These are phyloP conservation scores for Gnathonemus echidnorhynchus DNA, from an alignment of 2,113 vertebrate species.

Conservation along the genomic window DNA sequence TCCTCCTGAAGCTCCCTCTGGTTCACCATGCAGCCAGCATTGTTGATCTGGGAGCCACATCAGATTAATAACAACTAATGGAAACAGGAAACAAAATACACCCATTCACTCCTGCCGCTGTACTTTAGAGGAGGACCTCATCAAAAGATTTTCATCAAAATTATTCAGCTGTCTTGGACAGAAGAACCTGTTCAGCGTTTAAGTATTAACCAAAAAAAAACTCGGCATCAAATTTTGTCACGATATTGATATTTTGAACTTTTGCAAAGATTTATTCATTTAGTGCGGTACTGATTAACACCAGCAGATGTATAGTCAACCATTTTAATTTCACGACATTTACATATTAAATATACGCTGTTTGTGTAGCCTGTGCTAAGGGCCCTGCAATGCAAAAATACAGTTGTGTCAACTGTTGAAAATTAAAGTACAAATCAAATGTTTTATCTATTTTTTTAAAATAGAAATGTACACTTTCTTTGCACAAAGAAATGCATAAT, in stretches of 20 bases:
- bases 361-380: neutral
- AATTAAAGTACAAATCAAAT: neutral
- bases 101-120: neutral
- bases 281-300: neutral
- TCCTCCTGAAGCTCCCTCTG: slow-evolving; percentile 70
- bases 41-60: slow-evolving; percentile 63
- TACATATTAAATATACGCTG: neutral
- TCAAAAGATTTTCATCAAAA: neutral
- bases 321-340: neutral
- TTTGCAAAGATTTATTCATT: neutral
- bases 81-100: neutral
- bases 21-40: slow-evolving; percentile 77
- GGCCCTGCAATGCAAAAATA: neutral
- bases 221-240: neutral
- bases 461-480: neutral
- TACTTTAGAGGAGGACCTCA: neutral
- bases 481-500: neutral
- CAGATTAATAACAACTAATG: slow-evolving; percentile 14
- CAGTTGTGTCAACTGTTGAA: neutral
- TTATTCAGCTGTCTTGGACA: neutral
- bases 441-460: neutral
- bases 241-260: neutral
- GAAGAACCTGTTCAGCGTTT: neutral
- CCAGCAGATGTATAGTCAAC: neutral
- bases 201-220: neutral